Conservation (phyloP, 2,113 vertebrate genomes). For the Ictalurus punctatus region DNA sequence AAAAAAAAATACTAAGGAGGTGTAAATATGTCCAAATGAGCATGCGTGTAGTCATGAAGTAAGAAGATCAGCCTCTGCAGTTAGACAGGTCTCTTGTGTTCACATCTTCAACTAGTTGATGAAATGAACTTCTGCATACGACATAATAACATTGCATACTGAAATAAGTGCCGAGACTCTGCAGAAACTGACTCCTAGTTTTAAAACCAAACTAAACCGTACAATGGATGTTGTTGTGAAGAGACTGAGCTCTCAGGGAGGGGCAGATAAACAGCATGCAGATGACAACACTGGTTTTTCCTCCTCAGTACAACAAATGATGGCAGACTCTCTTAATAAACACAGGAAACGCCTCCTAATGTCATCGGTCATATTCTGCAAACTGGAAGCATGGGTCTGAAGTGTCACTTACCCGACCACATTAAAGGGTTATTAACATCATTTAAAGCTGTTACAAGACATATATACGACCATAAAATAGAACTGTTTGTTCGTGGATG, state of each 20-base stretch:
- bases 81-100: neutral
- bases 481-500: neutral
- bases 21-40: neutral
- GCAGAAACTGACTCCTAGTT: neutral
- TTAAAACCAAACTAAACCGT: neutral
- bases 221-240: neutral
- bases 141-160: neutral
- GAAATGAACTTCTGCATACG: neutral
- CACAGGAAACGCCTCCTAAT: neutral
- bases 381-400: neutral
- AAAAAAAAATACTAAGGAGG: neutral
- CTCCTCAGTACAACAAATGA: neutral
- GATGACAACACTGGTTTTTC: constrained; percentile 11
- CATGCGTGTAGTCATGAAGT: neutral
- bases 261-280: constrained; percentile 40
- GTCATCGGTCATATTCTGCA: neutral
- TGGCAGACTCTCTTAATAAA: neutral
- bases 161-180: neutral
- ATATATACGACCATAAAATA: neutral
- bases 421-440: too few species aligned
- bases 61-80: neutral
- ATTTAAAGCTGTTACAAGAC: neutral
- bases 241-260: constrained; percentile 26
- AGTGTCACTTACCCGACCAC: neutral
- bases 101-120: neutral